Percentiles rank a stretch among this genome's conserved stretches.
phyloP scores from a whole-genome alignment of 1,140 invertebrate genomes.

The Schmidtea mediterranea region DNA sequence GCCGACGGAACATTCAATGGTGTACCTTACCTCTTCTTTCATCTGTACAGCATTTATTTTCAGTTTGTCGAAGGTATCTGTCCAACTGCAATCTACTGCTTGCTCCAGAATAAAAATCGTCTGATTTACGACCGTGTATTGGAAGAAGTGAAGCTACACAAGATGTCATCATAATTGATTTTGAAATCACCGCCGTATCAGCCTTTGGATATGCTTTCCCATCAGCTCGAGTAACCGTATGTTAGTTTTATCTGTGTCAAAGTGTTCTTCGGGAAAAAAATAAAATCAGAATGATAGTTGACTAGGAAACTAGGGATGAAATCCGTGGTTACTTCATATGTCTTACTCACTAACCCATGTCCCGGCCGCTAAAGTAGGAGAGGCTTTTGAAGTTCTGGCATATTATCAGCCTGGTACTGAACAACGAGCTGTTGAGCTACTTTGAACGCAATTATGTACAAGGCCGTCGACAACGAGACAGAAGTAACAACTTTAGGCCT shows the following conservation, averaged over 20 bases:
- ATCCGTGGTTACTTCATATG: background rate
- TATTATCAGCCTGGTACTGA: background rate
- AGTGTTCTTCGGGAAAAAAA: slow-evolving; percentile 5
- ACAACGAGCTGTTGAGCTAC: slow-evolving; percentile 3
- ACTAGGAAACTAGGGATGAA: slow-evolving; percentile 1
- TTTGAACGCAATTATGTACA: slow-evolving; percentile 1
- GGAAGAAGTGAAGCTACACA: no score
- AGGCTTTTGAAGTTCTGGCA: background rate
- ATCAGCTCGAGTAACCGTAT: background rate
- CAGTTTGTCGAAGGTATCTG: no score
- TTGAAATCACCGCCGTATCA: slow-evolving; percentile 3
- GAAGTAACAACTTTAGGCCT: slow-evolving; percentile 1
- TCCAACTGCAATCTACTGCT: no score
- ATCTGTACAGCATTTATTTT: no score
- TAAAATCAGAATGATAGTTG: slow-evolving; percentile 1
- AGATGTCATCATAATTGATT: slow-evolving; percentile 5
- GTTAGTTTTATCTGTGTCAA: slow-evolving; percentile 7
- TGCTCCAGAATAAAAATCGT: no score
- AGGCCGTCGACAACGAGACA: slow-evolving; percentile 2
- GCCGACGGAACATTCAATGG: no score
- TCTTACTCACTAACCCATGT: slow-evolving; percentile 1
- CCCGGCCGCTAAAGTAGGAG: background rate
- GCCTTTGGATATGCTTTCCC: slow-evolving; percentile 5
- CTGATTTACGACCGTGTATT: no score
- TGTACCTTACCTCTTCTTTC: no score